Percentiles rank a stretch among this genome's conserved stretches.
Evolutionary conservation across 2,113 vertebrate genomes (phyloP).

Genomic region (Psephotus haematonotus): DNA sequence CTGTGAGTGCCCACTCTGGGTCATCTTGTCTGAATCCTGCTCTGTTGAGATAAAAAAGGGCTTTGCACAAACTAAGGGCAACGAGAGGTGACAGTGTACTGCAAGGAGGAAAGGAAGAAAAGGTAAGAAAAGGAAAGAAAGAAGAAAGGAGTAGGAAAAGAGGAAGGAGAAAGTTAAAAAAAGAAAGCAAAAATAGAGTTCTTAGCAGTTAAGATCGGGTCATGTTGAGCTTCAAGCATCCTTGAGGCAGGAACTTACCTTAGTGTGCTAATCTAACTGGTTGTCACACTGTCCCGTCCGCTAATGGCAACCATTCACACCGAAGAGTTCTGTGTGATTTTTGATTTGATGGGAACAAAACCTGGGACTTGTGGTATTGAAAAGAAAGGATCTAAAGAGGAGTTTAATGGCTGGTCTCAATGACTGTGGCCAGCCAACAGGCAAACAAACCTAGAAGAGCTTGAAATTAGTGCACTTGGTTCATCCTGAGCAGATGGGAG

Average conservation of each 20-base stretch:
- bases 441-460: background rate
- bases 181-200: background rate
- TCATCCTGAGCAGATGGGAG: background rate
- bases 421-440: background rate
- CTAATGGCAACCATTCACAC: background rate
- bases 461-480: background rate
- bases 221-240: rapidly evolving
- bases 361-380: background rate
- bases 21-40: background rate
- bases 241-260: background rate
- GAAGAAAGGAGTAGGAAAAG: background rate
- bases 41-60: background rate
- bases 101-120: background rate
- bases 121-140: background rate
- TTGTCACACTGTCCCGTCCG: background rate
- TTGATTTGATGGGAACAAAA: background rate
- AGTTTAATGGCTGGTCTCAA: background rate
- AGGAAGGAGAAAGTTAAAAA: background rate
- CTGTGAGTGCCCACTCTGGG: background rate
- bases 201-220: background rate
- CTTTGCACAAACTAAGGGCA: background rate
- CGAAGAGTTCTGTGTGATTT: background rate
- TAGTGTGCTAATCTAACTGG: background rate
- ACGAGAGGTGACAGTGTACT: background rate
- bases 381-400: background rate